Evolutionary conservation across 2,113 vertebrate species (phyloP), one percentile per base, ranked within the genome.

Genomic region (Pseudolaguvia tuberculata): DNA sequence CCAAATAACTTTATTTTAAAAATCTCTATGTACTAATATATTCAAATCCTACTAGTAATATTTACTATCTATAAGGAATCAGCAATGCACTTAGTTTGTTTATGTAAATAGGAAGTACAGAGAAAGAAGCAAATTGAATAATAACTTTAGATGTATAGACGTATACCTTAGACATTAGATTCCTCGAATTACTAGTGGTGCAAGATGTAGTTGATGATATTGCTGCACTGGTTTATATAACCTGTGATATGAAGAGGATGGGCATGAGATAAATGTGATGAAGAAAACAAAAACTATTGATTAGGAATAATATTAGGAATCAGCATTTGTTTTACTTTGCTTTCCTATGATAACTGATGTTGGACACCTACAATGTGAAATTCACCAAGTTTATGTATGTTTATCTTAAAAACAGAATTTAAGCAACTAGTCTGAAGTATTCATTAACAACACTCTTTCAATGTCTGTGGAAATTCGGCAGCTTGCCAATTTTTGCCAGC

Each of bases 211-310:
- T 25, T 65, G 21, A 65, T 23, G n/a, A 15, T 17, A 25, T 17
- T 21, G 10, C 42, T 25, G 21, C 23, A 47, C 25, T 65, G 39
- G 39, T 65, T 47, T 65, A 65, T 65, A 65, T 65, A 65, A 14
- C 14, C 39, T 47, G 18, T 4, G 18, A 62, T 21, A 39, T n/a
- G 42, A 48, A 47, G 62, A 63, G 20, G 61, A 35, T 45, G 61
- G n/a, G 62, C 21, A 25, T 23, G 14, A 25, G 14, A 47, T 7
- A 25, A 3, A 47, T 65, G 21, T 47, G 62, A 13, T 47, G n/a
- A 65, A 1, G 15, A 23, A 15, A 47, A n/a, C n/a, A 23, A 21
- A 63, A 45, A 63, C 45, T 13, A 15, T 42, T 42, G 5, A 42
- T 42, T n/a, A n/a, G n/a, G n/a, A n/a, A n/a, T 42, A 42, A 42